Percentiles rank a stretch among this genome's conserved stretches.
phyloP scores from a whole-genome alignment of 2,888 invertebrate species.

The Limnephilus auricula region DNA sequence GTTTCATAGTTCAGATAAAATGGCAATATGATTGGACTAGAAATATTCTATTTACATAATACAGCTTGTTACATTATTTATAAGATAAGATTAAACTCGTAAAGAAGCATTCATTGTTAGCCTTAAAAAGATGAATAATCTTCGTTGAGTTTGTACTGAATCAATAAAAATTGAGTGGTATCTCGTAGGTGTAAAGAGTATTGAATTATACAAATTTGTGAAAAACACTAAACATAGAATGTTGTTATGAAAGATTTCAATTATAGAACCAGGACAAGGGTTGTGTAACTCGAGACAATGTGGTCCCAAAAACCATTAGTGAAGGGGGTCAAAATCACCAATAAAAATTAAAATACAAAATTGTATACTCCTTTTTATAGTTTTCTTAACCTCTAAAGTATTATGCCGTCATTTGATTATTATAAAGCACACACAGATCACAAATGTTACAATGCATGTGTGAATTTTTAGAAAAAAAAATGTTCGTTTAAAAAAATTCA shows the following conservation, averaged over 20 bases:
- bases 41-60: constrained; percentile 60
- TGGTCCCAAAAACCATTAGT: neutral
- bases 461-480: neutral
- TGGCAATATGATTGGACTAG: constrained; percentile 65
- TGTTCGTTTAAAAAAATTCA: neutral
- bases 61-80: constrained; percentile 17
- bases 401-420: neutral
- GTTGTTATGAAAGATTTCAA: neutral
- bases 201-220: neutral
- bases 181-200: neutral
- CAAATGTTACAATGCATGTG: no score
- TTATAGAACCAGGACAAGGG: neutral
- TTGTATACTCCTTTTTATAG: neutral
- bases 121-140: neutral
- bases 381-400: neutral
- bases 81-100: neutral
- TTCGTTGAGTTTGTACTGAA: neutral
- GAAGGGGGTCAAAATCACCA: neutral
- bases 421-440: neutral
- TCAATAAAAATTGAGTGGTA: neutral
- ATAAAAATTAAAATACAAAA: neutral
- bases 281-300: neutral
- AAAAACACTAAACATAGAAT: neutral
- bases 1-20: constrained; percentile 41
- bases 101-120: neutral